phyloP scores from a whole-genome alignment of 2,113 vertebrate species.

The Montifringilla adamsi region DNA sequence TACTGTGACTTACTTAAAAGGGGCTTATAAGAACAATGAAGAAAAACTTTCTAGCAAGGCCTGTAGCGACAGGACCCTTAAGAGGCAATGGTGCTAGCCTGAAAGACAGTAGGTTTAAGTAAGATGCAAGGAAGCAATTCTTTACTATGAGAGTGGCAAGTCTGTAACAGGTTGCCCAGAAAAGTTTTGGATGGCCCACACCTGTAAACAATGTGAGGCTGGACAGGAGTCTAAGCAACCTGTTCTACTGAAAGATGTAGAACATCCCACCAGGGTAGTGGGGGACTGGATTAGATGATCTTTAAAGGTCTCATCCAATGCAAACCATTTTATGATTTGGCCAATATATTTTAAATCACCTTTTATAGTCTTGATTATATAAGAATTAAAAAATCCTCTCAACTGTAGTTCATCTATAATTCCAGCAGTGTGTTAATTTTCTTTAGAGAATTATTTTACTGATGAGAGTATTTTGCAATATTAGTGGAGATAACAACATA shows the following conservation, averaged over 20 bases:
- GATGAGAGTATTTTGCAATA: neutral
- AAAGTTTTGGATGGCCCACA: neutral
- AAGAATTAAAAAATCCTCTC: neutral
- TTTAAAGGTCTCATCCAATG: neutral
- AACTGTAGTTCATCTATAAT: neutral
- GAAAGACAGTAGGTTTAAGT: neutral
- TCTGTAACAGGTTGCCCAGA: neutral
- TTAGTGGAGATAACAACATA: neutral
- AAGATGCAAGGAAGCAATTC: neutral
- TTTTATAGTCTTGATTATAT: neutral
- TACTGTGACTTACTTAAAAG: neutral
- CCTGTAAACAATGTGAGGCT: fast-evolving
- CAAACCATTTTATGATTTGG: neutral
- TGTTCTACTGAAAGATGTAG: neutral
- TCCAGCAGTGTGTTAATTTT: neutral
- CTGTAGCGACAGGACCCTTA: neutral
- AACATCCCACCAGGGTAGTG: neutral
- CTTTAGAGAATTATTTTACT: neutral
- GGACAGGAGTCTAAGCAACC: neutral
- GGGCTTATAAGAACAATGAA: fast-evolving
- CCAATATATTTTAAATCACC: neutral
- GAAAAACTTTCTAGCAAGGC: neutral
- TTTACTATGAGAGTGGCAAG: neutral
- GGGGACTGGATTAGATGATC: neutral
- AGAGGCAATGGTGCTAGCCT: fast-evolving